Evolutionary conservation across 2,113 vertebrate species (phyloP), one percentile per base, ranked within the genome.

Genomic region (Axis porcinus): DNA sequence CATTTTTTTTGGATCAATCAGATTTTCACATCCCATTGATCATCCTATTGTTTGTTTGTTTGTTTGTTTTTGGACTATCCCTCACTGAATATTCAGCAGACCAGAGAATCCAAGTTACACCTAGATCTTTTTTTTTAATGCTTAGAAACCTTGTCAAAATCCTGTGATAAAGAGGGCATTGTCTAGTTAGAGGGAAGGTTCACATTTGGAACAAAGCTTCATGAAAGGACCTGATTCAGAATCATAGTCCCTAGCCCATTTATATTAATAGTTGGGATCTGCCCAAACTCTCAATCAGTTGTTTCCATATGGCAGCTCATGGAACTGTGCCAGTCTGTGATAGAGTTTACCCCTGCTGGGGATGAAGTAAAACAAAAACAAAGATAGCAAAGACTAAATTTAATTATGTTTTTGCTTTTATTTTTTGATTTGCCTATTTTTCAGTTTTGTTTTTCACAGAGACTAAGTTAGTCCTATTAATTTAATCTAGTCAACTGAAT

Each of bases 11-110:
- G 89, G 57, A 96, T 92, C 30, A 85, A 60, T 90, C 27, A 67
- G 23, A 90, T 95, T 95, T 97, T 95, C 52, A 84, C 25, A 67
- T 93, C 7, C n/a, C 33, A 83, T 96, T 96, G 88, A 93, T 57
- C 7, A 96, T 91, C 21, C 21, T 85, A 33, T 91, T 96, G 19
- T 70, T 70, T 36, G 33, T 62, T 19, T n/a, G 21, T 55, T 55
- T 57, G 30, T 19, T 21, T 67, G 86, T 33, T 94, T 83, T 62
- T 16, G 27, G 21, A 47, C 2, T 27, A 95, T 43, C 30, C 54
- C 17, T 57, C 12, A 74, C 60, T 89, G 36, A 47, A 10, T 67
- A 54, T 33, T 92, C 50, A 93, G 12, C 45, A 76, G 6, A 93
- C 67, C 64, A 58, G 6, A 36, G 27, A 52, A 96, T 47, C 23